Evolutionary conservation across 1,140 invertebrate species (phyloP).

Genomic region (Eueides isabella): DNA sequence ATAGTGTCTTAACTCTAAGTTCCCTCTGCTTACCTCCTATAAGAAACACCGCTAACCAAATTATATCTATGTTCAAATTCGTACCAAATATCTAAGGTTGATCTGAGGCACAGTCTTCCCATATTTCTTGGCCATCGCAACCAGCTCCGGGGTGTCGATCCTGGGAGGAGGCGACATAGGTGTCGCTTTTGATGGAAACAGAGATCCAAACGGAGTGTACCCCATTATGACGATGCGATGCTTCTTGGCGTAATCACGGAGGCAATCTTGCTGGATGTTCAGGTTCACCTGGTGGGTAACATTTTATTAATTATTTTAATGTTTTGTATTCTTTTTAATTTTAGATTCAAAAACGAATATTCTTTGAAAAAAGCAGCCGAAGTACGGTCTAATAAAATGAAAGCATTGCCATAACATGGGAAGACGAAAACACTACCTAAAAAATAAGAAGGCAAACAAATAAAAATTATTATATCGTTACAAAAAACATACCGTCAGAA

Average conservation of each 20-base stretch:
- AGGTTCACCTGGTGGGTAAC: conserved; percentile 77
- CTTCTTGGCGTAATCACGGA: conserved; percentile 86
- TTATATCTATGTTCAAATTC: conserved; percentile 17
- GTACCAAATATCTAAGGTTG: conserved; percentile 84
- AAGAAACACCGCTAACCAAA: neutral
- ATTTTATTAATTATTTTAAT: neutral
- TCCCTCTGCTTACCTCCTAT: no score
- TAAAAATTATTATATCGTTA: no score
- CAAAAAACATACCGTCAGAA: no score
- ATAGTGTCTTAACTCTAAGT: no score
- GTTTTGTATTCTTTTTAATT: no score
- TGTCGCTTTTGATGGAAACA: conserved; percentile 83
- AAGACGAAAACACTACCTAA: no score
- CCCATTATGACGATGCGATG: conserved; percentile 87
- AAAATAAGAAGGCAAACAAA: no score
- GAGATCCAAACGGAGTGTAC: conserved; percentile 89
- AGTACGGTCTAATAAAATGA: no score
- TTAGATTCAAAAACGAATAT: no score
- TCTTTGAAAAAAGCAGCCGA: no score
- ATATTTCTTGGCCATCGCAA: conserved; percentile 85
- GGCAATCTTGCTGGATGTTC: conserved; percentile 88
- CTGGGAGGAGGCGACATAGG: conserved; percentile 83
- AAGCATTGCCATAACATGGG: no score
- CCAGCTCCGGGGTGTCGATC: conserved; percentile 84
- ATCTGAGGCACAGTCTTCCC: conserved; percentile 89